Base-by-base conservation (phyloP, 2,797 vertebrate genomes). In the Pogoniulus pusillus region DNA sequence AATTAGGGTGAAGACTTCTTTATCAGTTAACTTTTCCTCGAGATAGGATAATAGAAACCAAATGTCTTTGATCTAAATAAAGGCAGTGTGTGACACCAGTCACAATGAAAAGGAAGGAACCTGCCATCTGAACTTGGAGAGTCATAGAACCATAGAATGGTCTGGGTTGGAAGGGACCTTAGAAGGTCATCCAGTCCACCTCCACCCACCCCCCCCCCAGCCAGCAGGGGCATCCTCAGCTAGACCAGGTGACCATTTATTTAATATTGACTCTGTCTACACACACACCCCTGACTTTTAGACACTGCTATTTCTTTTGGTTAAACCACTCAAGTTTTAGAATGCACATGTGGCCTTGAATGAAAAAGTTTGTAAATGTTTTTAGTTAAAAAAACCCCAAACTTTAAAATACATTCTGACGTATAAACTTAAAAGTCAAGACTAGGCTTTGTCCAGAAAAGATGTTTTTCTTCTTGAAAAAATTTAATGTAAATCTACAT, bases 1-100 rank as follows among this genome's bases (percentile, higher is more conserved):
- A 84, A 91, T 91, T 91, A 93, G 95, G 94, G 95, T 93, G 93
- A 93, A 96, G 95, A 96, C 96, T 94, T 87, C 81, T 96, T 96
- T 97, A 97, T 97, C 96, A 93, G 93, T 32, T 60, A 88, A 78
- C 65, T 93, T 94, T 86, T 95, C 66, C 65, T 75, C 0, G 3
- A 96, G 95, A 97, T 93, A 96, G 93, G 94, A 75, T 87, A 95
- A 95, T 79, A 92, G 91, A 91, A 94, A 92, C 91, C 62, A 85
- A 94, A 91, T 37, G 79, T 82, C 96, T 97, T 97, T 97, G 95
- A 97, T 96, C 90, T 96, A 87, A 71, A 34, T 30, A 85, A 83
- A 92, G 90, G 89, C 49, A 57, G 58, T 2, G 22, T 80, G 64
- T 7, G 27, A 58, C 55, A 83, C 53, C 86, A 82, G 84, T 49